Conservation (phyloP, 1,140 invertebrate genomes). For the Drosophila ananassae region DNA sequence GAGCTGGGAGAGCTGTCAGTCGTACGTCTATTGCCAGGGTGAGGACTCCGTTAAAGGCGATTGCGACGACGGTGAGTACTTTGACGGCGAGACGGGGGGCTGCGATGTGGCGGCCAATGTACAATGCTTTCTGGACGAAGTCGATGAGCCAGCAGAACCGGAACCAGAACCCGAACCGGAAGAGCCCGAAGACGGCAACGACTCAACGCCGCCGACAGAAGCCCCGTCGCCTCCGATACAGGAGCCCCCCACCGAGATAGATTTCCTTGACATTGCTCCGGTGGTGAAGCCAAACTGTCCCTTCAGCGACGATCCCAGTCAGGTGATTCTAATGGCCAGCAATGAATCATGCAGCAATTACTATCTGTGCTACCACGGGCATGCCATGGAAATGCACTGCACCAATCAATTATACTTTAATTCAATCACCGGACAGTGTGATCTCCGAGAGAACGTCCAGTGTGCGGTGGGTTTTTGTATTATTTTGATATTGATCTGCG, state of each 20-base stretch:
- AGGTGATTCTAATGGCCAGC: constrained; percentile 70
- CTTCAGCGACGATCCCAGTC: constrained; percentile 66
- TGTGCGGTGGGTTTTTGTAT: constrained; percentile 56
- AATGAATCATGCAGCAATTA: constrained; percentile 67
- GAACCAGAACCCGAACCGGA: constrained; percentile 42
- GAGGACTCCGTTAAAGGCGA: constrained; percentile 65
- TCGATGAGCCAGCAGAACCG: constrained; percentile 45
- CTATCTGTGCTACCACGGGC: constrained; percentile 76
- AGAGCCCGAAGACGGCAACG: not conserved
- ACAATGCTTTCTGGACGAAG: constrained; percentile 67
- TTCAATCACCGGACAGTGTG: constrained; percentile 62
- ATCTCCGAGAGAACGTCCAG: constrained; percentile 69
- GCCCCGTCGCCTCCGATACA: constrained; percentile 37
- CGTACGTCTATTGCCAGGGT: constrained; percentile 72
- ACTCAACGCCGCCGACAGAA: constrained; percentile 14
- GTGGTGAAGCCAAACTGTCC: constrained; percentile 68
- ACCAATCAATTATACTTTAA: constrained; percentile 75
- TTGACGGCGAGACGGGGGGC: constrained; percentile 53
- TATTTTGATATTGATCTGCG: constrained; percentile 2
- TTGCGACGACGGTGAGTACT: constrained; percentile 69
- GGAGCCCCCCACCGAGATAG: constrained; percentile 38
- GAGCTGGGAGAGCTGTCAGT: constrained; percentile 65
- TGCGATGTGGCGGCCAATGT: constrained; percentile 69
- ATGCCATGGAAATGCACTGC: constrained; percentile 79
- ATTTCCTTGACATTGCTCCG: constrained; percentile 54